Evolutionary conservation across 2,888 invertebrate species (phyloP).

Genomic region (Sminthurinus aureus): DNA sequence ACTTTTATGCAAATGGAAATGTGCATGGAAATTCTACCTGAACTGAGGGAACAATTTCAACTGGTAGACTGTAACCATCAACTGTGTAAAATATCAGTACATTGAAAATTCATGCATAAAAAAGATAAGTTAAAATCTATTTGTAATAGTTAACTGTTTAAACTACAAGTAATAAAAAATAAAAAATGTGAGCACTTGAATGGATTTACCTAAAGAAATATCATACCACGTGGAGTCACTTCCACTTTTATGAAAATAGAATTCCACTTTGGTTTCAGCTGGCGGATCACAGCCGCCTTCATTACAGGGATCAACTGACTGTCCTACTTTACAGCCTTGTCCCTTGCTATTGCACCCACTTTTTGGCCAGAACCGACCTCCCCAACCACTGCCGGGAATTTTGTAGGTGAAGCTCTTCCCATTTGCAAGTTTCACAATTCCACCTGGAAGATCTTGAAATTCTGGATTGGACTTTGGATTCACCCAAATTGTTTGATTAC

Average conservation of each 20-base stretch:
- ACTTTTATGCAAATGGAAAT: not conserved
- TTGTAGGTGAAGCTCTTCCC: not conserved
- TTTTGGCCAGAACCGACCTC: not conserved
- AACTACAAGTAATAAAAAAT: too few species aligned
- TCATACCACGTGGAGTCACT: slow-evolving; percentile 65
- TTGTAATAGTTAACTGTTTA: too few species aligned
- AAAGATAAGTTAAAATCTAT: too few species aligned
- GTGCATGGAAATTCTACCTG: slow-evolving; percentile 20
- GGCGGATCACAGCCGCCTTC: slow-evolving; percentile 45
- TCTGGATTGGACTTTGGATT: too few species aligned
- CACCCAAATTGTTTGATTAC: too few species aligned
- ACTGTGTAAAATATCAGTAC: slow-evolving; percentile 59
- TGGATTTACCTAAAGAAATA: slow-evolving; percentile 62
- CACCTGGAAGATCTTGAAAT: too few species aligned
- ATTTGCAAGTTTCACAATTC: too few species aligned
- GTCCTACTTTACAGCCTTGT: not conserved
- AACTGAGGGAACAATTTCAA: slow-evolving; percentile 53
- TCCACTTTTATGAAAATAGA: slow-evolving; percentile 61
- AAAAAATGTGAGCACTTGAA: too few species aligned
- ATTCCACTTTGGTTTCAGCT: slow-evolving; percentile 56
- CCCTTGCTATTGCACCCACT: not conserved
- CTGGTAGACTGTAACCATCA: slow-evolving; percentile 66
- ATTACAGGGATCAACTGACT: not conserved
- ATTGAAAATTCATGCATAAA: too few species aligned
- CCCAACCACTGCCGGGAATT: not conserved